These are phyloP conservation scores for Ptychadena robeensis DNA, from an alignment of 2,797 vertebrate genomes.

Conservation along the genomic window DNA sequence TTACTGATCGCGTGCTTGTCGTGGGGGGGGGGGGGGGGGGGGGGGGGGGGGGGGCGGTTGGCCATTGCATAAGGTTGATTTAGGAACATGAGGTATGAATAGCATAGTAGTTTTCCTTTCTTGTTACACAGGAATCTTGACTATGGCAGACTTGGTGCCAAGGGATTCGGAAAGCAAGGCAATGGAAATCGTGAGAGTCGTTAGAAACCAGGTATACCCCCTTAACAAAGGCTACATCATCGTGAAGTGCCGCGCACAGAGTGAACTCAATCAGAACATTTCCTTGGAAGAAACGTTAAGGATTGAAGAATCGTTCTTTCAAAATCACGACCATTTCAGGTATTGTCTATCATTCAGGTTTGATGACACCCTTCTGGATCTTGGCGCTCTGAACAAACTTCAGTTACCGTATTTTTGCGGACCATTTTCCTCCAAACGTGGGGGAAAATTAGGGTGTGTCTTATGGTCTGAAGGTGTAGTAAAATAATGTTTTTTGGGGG, in stretches of 20 bases:
- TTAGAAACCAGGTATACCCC: slow-evolving; percentile 77
- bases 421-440: too few species aligned
- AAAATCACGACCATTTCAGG: slow-evolving; percentile 76
- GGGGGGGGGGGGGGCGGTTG: too few species aligned
- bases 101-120: not conserved
- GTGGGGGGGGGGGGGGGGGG: too few species aligned
- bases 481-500: too few species aligned
- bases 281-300: slow-evolving; percentile 75
- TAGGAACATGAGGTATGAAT: too few species aligned
- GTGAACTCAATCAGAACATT: slow-evolving; percentile 80
- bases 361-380: too few species aligned
- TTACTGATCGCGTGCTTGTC: too few species aligned
- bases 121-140: slow-evolving; percentile 81
- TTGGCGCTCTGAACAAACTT: too few species aligned
- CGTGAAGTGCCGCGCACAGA: slow-evolving; percentile 87
- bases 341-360: not conserved
- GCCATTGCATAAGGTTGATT: too few species aligned
- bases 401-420: too few species aligned
- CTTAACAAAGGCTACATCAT: slow-evolving; percentile 92
- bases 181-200: slow-evolving; percentile 76
- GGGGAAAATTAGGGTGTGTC: too few species aligned
- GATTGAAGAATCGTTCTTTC: slow-evolving; percentile 83
- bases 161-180: slow-evolving; percentile 81
- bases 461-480: too few species aligned
- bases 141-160: slow-evolving; percentile 90